Percentiles rank a stretch among this genome's conserved stretches.
phyloP scores from a whole-genome alignment of 2,888 invertebrate species.

The Phorcus lineatus region DNA sequence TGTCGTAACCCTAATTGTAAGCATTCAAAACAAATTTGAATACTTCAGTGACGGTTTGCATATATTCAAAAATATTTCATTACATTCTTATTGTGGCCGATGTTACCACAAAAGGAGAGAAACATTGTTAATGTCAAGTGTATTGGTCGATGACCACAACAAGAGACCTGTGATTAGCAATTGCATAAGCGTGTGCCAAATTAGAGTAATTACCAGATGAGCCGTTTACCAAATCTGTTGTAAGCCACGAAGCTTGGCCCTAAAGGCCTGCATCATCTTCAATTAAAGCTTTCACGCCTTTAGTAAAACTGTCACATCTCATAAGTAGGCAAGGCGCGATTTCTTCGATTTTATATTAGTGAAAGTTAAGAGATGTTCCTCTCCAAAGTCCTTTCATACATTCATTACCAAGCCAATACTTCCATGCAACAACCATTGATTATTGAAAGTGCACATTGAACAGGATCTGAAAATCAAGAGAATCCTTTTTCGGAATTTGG shows the following conservation, averaged over 20 bases:
- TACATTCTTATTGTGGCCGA: no score
- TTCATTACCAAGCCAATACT: not conserved
- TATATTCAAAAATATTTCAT: no score
- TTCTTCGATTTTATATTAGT: slow-evolving; percentile 13
- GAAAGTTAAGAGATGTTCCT: not conserved
- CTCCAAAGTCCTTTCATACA: not conserved
- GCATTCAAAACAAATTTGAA: no score
- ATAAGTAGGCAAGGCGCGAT: not conserved
- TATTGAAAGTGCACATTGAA: not conserved
- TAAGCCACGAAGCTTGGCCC: not conserved
- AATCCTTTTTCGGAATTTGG: not conserved
- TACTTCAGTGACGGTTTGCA: no score
- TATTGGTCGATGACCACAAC: no score
- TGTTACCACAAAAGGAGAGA: no score
- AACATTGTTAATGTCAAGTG: no score
- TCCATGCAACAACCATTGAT: not conserved
- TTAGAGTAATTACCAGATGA: no score
- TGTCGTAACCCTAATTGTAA: no score
- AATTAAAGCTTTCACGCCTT: not conserved
- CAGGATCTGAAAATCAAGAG: not conserved
- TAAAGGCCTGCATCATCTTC: not conserved
- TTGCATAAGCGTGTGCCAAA: no score
- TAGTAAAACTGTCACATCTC: slow-evolving; percentile 9
- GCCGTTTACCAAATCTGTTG: no score
- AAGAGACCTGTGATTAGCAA: no score